These are phyloP conservation scores for Tigriopus japonicus DNA, from an alignment of 1,140 invertebrate genomes.

Conservation along the genomic window DNA sequence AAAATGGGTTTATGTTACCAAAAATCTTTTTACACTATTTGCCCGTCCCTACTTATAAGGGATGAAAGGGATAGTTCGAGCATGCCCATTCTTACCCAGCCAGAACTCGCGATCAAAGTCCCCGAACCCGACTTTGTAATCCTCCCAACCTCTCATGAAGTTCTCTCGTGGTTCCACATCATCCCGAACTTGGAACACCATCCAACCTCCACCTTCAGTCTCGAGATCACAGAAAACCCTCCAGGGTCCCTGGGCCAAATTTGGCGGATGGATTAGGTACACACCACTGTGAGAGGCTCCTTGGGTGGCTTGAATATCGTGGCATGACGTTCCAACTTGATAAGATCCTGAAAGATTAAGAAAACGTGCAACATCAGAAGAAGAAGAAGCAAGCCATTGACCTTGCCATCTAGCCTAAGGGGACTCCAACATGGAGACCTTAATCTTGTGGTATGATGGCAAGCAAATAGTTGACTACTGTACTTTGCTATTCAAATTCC, in stretches of 20 bases:
- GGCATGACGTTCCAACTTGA: constrained; percentile 19
- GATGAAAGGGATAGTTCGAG: too few relatives aligned
- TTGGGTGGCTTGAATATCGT: constrained; percentile 19
- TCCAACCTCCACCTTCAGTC: constrained; percentile 25
- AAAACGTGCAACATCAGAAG: background rate
- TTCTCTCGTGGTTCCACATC: constrained; percentile 22
- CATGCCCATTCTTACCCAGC: constrained; percentile 18
- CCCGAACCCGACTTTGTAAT: constrained; percentile 22
- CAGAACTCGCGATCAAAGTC: constrained; percentile 22
- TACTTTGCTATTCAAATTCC: too few relatives aligned
- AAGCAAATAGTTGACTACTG: too few relatives aligned
- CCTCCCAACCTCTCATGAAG: constrained; percentile 21
- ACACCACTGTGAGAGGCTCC: constrained; percentile 19
- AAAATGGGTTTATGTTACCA: too few relatives aligned
- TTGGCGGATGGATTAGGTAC: constrained; percentile 21
- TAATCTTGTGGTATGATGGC: too few relatives aligned
- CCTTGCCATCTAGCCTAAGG: too few relatives aligned
- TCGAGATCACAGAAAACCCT: constrained; percentile 25
- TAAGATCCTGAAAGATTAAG: constrained; percentile 14
- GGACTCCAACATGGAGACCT: too few relatives aligned
- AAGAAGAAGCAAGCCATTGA: too few relatives aligned
- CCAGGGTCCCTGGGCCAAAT: constrained; percentile 21
- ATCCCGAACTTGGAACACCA: constrained; percentile 21
- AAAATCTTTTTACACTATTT: too few relatives aligned
- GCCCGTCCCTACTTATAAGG: too few relatives aligned